phyloP scores from a whole-genome alignment of 92 coral and sea anemone genomes.

The Phymanthus crucifer region DNA sequence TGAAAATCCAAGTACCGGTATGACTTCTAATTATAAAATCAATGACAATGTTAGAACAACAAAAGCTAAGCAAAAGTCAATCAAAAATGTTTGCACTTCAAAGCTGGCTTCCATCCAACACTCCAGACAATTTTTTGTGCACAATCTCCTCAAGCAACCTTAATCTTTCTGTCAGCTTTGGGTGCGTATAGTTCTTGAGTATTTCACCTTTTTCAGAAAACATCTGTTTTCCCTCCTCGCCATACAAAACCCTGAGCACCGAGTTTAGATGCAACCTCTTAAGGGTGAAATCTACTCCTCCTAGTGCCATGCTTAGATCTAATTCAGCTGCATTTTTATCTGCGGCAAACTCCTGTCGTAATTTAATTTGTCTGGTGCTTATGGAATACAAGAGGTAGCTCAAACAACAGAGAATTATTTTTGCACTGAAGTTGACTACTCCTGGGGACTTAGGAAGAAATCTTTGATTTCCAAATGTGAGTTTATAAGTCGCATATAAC shows the following conservation, averaged over 20 bases:
- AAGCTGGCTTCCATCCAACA: background rate
- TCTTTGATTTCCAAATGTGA: slow-evolving; percentile 54
- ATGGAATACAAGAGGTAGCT: slow-evolving; percentile 62
- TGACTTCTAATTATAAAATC: too few relatives aligned
- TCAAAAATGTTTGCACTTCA: background rate
- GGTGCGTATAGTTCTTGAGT: slow-evolving; percentile 74
- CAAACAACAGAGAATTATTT: slow-evolving; percentile 53
- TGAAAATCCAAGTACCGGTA: background rate
- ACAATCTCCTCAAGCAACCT: slow-evolving; percentile 74
- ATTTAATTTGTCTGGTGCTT: slow-evolving; percentile 52
- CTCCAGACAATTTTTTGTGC: slow-evolving; percentile 51
- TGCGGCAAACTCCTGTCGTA: slow-evolving; percentile 79
- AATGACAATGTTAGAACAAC: background rate
- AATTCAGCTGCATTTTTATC: slow-evolving; percentile 74
- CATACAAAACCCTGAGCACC: slow-evolving; percentile 61
- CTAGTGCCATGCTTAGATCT: slow-evolving; percentile 61
- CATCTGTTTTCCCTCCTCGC: slow-evolving; percentile 53
- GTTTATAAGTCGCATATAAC: slow-evolving; percentile 77
- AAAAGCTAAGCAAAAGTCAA: background rate
- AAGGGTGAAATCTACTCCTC: slow-evolving; percentile 77
- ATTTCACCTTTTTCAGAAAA: slow-evolving; percentile 70
- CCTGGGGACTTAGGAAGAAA: slow-evolving; percentile 50
- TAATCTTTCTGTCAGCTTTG: slow-evolving; percentile 78
- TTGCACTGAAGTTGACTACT: slow-evolving; percentile 47
- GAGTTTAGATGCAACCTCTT: slow-evolving; percentile 68